A percentile compares a stretch with the other conserved stretches of the same genome.
phyloP scores from a whole-genome alignment of 2,888 invertebrate genomes.

The Elysia crispata region DNA sequence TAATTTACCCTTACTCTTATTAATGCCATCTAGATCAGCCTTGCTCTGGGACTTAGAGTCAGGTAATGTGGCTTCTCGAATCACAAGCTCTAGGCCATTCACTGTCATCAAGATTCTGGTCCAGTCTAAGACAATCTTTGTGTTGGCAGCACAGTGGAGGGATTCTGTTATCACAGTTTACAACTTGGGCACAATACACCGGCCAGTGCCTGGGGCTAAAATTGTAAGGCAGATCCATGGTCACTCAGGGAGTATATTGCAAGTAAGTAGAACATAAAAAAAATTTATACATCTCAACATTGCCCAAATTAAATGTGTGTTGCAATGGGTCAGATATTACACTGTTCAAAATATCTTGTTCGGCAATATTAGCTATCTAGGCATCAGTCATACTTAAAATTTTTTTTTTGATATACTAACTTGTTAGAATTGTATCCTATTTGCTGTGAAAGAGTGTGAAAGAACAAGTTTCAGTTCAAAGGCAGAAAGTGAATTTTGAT shows the following conservation, averaged over 20 bases:
- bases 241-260: slow-evolving; percentile 32
- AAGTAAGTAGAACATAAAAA: neutral
- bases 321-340: too few species aligned
- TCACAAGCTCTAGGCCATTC: slow-evolving; percentile 17
- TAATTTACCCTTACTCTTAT: neutral
- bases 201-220: slow-evolving; percentile 24
- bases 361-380: too few species aligned
- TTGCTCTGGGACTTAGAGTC: slow-evolving; percentile 37
- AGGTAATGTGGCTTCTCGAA: slow-evolving; percentile 7
- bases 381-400: too few species aligned
- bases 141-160: slow-evolving; percentile 2
- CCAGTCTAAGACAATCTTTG: neutral
- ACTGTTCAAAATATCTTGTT: too few species aligned
- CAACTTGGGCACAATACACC: slow-evolving; percentile 30
- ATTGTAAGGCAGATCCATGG: slow-evolving; percentile 38
- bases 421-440: too few species aligned
- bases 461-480: too few species aligned
- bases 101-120: slow-evolving; percentile 4
- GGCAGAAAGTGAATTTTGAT: too few species aligned
- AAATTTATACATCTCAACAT: too few species aligned
- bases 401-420: too few species aligned
- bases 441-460: too few species aligned
- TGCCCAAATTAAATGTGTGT: too few species aligned
- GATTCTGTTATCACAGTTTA: slow-evolving; percentile 18
- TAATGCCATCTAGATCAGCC: slow-evolving; percentile 26